Percentiles rank a stretch among this genome's conserved stretches.
Evolutionary conservation across 2,888 invertebrate species (phyloP).

Genomic region (Caenorhabditis japonica): DNA sequence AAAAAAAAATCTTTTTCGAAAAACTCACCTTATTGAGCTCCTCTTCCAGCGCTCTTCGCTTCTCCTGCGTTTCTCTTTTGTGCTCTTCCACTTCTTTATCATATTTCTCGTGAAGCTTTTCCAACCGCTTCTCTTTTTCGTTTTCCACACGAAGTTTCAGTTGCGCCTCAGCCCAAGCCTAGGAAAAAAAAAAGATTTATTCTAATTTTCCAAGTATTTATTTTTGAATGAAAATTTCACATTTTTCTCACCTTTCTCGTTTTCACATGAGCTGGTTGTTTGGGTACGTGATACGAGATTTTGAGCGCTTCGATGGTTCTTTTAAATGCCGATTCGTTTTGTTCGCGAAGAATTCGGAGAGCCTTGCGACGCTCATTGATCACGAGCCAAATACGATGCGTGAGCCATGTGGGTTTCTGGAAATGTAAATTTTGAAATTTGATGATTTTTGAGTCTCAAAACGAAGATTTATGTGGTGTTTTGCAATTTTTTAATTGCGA

Average conservation of each 20-base stretch:
- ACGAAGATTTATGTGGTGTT: no score
- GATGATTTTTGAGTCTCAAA: no score
- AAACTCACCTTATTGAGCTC: constrained; percentile 46
- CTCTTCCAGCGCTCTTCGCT: constrained; percentile 52
- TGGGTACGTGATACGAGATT: constrained; percentile 74
- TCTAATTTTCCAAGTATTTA: background rate
- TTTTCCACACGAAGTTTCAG: constrained; percentile 67
- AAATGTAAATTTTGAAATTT: constrained; percentile 8
- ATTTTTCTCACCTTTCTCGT: constrained; percentile 61
- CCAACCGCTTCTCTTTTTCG: constrained; percentile 72
- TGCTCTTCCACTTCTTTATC: constrained; percentile 53
- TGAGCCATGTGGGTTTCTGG: constrained; percentile 72
- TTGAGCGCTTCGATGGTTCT: constrained; percentile 65
- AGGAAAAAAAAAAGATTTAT: constrained; percentile 27
- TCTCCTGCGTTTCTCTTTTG: constrained; percentile 51
- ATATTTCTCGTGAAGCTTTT: constrained; percentile 62
- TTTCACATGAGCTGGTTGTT: constrained; percentile 68
- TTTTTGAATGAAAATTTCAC: background rate
- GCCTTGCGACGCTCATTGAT: constrained; percentile 70
- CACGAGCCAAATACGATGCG: constrained; percentile 68
- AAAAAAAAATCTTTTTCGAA: no score
- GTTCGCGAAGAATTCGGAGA: constrained; percentile 64
- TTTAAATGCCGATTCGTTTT: constrained; percentile 65
- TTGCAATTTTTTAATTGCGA: no score
- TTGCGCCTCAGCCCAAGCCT: constrained; percentile 75